Evolutionary conservation across 2,797 vertebrate species (phyloP).

Genomic region (Rhinella marina): DNA sequence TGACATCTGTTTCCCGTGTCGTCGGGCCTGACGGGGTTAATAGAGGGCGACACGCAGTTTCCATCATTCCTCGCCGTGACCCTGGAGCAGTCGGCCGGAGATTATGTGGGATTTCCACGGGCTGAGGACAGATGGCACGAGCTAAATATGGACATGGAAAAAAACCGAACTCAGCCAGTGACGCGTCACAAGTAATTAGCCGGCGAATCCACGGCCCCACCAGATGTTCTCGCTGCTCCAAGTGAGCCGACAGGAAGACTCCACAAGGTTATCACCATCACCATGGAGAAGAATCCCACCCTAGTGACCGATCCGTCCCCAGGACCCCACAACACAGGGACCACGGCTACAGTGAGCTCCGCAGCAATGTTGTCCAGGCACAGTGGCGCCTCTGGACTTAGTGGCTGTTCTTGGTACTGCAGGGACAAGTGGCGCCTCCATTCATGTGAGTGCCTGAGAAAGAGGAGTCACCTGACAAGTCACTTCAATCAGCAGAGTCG

Average conservation of each 20-base stretch:
- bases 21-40: neutral
- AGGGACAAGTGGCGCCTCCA: too few relatives aligned
- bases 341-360: too few relatives aligned
- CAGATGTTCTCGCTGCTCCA: neutral
- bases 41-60: neutral
- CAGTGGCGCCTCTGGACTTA: too few relatives aligned
- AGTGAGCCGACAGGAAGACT: neutral
- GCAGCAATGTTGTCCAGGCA: too few relatives aligned
- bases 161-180: neutral
- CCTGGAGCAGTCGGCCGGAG: constrained; percentile 23
- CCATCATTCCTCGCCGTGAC: constrained; percentile 27
- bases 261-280: neutral
- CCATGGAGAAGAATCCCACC: neutral
- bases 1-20: neutral
- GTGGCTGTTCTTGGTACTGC: too few relatives aligned
- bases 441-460: too few relatives aligned
- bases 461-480: too few relatives aligned
- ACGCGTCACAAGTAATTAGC: neutral
- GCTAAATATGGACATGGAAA: constrained; percentile 53
- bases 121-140: constrained; percentile 44
- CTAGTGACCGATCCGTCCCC: neutral
- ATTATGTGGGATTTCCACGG: constrained; percentile 50
- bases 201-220: neutral
- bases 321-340: too few relatives aligned
- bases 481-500: too few relatives aligned